Percentiles rank a stretch among this genome's conserved stretches.
phyloP scores from a whole-genome alignment of 1,140 invertebrate species.

The Eciton burchellii region DNA sequence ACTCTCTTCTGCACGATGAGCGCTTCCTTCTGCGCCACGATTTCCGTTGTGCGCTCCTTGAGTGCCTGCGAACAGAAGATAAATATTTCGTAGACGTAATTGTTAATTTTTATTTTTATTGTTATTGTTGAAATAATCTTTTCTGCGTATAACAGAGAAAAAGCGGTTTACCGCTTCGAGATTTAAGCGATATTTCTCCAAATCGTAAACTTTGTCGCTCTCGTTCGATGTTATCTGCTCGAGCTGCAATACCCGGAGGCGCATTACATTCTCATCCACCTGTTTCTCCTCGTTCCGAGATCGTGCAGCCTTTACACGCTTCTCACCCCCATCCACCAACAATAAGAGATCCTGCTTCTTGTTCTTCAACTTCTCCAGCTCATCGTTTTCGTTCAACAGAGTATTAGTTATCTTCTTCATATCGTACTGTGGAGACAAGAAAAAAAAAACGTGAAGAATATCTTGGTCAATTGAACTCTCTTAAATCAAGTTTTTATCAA shows the following conservation, averaged over 20 bases:
- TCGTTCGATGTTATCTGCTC: slow-evolving; percentile 86
- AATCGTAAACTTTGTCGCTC: slow-evolving; percentile 86
- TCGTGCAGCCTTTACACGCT: slow-evolving; percentile 84
- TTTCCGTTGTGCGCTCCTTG: slow-evolving; percentile 88
- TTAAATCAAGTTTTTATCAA: not conserved
- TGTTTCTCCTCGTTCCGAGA: slow-evolving; percentile 85
- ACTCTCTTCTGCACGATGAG: slow-evolving; percentile 86
- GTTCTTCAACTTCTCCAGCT: slow-evolving; percentile 78
- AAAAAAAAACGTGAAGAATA: too few species aligned
- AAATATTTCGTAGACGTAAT: not conserved
- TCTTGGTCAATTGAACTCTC: not conserved
- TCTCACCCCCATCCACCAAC: slow-evolving; percentile 86
- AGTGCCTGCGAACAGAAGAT: slow-evolving; percentile 84
- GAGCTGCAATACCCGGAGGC: slow-evolving; percentile 87
- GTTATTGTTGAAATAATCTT: not conserved
- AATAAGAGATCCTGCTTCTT: slow-evolving; percentile 84
- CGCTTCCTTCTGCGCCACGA: slow-evolving; percentile 87
- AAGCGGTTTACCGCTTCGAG: slow-evolving; percentile 85
- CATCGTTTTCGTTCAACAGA: slow-evolving; percentile 77
- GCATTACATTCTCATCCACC: slow-evolving; percentile 88
- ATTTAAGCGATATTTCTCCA: slow-evolving; percentile 87
- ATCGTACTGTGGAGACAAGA: slow-evolving; percentile 72
- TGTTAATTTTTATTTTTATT: not conserved
- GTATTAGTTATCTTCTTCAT: slow-evolving; percentile 73
- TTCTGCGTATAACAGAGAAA: not conserved